Conservation (phyloP, 2,888 invertebrate species). For the Leptinotarsa haldemani region DNA sequence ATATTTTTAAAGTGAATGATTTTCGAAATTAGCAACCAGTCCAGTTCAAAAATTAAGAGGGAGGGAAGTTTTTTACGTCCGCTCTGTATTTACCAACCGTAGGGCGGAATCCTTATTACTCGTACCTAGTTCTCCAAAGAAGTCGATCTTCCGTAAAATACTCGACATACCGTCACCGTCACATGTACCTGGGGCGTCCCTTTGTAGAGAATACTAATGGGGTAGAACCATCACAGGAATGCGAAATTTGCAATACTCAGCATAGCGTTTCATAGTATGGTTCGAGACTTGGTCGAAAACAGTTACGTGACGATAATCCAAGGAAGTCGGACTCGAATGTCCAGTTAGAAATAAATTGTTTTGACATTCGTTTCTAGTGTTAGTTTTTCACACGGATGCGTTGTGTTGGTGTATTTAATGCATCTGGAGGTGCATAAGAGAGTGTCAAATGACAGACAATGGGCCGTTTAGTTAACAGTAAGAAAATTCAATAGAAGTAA, state of each 20-base stretch:
- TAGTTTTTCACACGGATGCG: slow-evolving; percentile 22
- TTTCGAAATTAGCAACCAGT: too few relatives aligned
- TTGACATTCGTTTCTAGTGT: slow-evolving; percentile 25
- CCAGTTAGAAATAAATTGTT: slow-evolving; percentile 28
- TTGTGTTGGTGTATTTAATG: slow-evolving; percentile 21
- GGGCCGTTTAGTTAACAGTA: slow-evolving; percentile 22
- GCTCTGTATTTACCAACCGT: too few relatives aligned
- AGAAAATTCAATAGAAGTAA: slow-evolving; percentile 12
- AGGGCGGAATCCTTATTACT: too few relatives aligned
- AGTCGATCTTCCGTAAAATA: not conserved
- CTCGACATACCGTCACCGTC: not conserved
- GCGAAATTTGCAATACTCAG: not conserved
- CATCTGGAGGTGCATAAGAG: slow-evolving; percentile 1
- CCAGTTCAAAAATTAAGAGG: too few relatives aligned
- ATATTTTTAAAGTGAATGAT: too few relatives aligned
- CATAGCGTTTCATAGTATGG: not conserved
- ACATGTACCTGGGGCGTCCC: slow-evolving; percentile 5
- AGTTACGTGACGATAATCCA: slow-evolving; percentile 24
- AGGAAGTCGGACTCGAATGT: slow-evolving; percentile 28
- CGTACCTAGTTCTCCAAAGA: not conserved
- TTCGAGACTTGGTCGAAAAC: slow-evolving; percentile 13
- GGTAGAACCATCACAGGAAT: not conserved
- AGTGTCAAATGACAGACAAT: slow-evolving; percentile 13
- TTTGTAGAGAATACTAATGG: not conserved
- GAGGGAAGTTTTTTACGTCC: too few relatives aligned